Conservation (phyloP, 1,140 invertebrate species). For the Philotrypesis tridentata region DNA sequence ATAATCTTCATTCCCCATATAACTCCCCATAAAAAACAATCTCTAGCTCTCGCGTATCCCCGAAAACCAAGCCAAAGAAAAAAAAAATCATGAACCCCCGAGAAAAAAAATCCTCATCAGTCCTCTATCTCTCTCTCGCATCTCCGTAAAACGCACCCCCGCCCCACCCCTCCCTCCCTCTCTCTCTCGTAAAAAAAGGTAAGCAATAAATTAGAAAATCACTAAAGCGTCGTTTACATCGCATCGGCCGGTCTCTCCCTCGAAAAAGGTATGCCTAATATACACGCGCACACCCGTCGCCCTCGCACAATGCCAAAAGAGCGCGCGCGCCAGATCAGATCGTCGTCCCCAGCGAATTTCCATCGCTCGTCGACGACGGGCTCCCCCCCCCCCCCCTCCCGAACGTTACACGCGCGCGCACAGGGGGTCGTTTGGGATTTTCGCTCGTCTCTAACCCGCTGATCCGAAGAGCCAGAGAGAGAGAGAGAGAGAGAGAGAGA, state of each 20-base stretch:
- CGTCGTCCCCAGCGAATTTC: too few species aligned
- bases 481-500: background rate
- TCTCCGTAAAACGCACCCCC: too few species aligned
- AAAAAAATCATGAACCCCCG: too few species aligned
- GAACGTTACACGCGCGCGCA: too few species aligned
- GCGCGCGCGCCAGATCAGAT: too few species aligned
- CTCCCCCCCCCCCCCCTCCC: too few species aligned
- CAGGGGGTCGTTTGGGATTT: background rate
- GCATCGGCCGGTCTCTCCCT: background rate
- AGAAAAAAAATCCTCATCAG: background rate
- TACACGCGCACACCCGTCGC: background rate
- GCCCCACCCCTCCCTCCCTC: too few species aligned
- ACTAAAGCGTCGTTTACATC: conserved; percentile 39
- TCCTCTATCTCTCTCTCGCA: conserved; percentile 24
- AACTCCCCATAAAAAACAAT: too few species aligned
- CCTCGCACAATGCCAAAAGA: background rate
- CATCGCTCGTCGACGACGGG: too few species aligned
- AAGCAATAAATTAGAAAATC: conserved; percentile 36
- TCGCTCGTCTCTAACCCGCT: conserved; percentile 27
- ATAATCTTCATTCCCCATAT: too few species aligned
- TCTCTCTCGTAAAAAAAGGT: conserved; percentile 30
- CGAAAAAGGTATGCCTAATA: background rate
- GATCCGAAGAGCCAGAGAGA: background rate
- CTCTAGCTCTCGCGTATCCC: too few species aligned
- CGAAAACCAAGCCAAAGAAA: too few species aligned